These are phyloP conservation scores for Epirrita christyi DNA, from an alignment of 2,888 invertebrate genomes.

Conservation along the genomic window DNA sequence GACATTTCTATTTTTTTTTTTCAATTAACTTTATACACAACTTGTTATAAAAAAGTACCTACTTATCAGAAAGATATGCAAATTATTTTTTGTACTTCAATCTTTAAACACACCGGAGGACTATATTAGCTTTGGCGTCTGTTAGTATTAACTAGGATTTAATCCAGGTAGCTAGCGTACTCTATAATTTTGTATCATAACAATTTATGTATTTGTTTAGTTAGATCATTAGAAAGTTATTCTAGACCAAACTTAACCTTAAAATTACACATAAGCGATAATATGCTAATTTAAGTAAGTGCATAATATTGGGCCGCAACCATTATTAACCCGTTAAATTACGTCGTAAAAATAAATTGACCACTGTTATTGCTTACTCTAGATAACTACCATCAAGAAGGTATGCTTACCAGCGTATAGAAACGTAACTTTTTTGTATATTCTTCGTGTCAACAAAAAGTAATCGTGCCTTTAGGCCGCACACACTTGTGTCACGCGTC, in stretches of 20 bases:
- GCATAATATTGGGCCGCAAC: conserved; percentile 7
- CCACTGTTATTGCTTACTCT: conserved; percentile 25
- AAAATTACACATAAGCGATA: conserved; percentile 1
- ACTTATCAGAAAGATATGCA: too few relatives aligned
- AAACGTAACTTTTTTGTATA: not conserved
- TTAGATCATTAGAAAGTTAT: conserved; percentile 14
- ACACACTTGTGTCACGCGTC: too few relatives aligned
- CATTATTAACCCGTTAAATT: conserved; percentile 23
- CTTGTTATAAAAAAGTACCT: too few relatives aligned
- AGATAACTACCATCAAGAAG: conserved; percentile 2
- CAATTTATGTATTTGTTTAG: conserved; percentile 24
- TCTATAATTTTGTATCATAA: conserved; percentile 24
- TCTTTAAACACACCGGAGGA: too few relatives aligned
- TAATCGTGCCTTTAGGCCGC: too few relatives aligned
- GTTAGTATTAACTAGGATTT: too few relatives aligned
- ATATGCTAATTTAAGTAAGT: conserved; percentile 1
- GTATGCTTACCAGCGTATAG: not conserved
- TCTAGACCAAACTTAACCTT: conserved; percentile 3
- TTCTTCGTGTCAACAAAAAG: too few relatives aligned
- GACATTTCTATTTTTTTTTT: too few relatives aligned
- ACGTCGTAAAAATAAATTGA: conserved; percentile 37
- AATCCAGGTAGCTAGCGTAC: not conserved
- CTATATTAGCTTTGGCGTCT: too few relatives aligned
- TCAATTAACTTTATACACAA: too few relatives aligned
- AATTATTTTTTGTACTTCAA: too few relatives aligned